These are phyloP conservation scores for Bos taurus DNA, from an alignment of 2,113 vertebrate species.

Conservation along the genomic window DNA sequence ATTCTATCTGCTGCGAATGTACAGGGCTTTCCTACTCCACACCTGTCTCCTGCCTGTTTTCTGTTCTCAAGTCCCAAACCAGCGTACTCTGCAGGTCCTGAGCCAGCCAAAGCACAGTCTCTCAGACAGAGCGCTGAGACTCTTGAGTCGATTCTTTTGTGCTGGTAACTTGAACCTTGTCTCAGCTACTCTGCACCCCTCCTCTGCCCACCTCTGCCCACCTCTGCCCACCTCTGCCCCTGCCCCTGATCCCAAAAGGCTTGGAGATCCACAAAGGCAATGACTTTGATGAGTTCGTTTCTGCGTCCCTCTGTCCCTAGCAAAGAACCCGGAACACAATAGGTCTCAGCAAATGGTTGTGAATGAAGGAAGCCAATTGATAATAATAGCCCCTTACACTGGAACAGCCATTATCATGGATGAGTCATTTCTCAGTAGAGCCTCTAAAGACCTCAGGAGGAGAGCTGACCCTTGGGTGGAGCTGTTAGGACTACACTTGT, in stretches of 20 bases:
- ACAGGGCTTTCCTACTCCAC: accelerated
- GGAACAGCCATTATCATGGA: background rate
- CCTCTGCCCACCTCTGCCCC: background rate
- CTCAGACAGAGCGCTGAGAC: background rate
- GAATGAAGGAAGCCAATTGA: background rate
- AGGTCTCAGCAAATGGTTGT: background rate
- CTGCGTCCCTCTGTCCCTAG: background rate
- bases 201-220: background rate
- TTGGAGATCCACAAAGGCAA: background rate
- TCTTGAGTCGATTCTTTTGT: background rate
- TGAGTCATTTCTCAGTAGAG: background rate
- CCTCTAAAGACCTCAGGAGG: too few species aligned
- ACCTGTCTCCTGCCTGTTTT: background rate
- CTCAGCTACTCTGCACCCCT: background rate
- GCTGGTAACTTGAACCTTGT: background rate
- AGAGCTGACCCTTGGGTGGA: accelerated
- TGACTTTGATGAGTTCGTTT: background rate
- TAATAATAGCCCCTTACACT: background rate
- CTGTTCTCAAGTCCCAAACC: background rate
- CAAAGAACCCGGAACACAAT: background rate
- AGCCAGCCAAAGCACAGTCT: background rate
- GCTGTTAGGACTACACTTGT: background rate
- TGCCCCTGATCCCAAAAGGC: background rate
- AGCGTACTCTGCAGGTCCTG: background rate
- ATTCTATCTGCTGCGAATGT: accelerated